Evolutionary conservation across 92 coral and sea anemone genomes (phyloP).

Genomic region (Pocillopora meandrina): DNA sequence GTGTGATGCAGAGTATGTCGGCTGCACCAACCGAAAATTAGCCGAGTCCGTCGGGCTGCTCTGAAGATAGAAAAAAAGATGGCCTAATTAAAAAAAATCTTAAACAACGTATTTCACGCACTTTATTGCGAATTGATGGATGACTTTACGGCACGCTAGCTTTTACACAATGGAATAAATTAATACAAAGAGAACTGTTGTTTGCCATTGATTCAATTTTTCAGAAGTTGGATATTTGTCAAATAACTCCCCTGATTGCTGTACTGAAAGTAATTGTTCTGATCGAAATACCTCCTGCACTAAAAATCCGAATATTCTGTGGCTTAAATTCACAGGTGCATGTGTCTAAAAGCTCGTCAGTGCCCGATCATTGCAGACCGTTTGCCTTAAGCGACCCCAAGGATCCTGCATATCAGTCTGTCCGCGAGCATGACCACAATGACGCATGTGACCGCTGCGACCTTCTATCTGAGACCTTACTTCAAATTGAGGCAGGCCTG

Average conservation of each 20-base stretch:
- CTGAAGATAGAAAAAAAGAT: no score
- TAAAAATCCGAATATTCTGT: conserved; percentile 1
- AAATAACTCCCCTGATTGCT: neutral
- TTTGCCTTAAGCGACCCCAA: conserved; percentile 36
- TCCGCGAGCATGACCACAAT: conserved; percentile 33
- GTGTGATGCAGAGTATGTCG: no score
- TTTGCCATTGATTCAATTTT: conserved; percentile 3
- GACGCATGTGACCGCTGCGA: conserved; percentile 39
- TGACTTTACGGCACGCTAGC: no score
- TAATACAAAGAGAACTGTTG: neutral
- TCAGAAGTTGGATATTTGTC: neutral
- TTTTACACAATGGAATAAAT: no score
- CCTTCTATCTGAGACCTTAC: no score
- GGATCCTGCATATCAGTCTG: conserved; percentile 23
- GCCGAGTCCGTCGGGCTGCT: no score
- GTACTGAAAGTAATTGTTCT: conserved; percentile 6
- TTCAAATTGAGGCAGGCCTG: conserved; percentile 35
- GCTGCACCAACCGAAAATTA: no score
- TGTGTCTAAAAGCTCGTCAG: conserved; percentile 18
- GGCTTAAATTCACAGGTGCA: conserved; percentile 32
- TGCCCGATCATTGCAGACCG: conserved; percentile 21
- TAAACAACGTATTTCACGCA: no score
- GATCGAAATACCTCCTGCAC: conserved; percentile 1
- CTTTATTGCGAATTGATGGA: no score
- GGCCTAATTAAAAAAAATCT: no score